Percentiles rank a stretch among this genome's conserved stretches.
These are phyloP conservation scores for Chrysocyon brachyurus DNA, from an alignment of 2,797 vertebrate genomes.

Conservation along the genomic window DNA sequence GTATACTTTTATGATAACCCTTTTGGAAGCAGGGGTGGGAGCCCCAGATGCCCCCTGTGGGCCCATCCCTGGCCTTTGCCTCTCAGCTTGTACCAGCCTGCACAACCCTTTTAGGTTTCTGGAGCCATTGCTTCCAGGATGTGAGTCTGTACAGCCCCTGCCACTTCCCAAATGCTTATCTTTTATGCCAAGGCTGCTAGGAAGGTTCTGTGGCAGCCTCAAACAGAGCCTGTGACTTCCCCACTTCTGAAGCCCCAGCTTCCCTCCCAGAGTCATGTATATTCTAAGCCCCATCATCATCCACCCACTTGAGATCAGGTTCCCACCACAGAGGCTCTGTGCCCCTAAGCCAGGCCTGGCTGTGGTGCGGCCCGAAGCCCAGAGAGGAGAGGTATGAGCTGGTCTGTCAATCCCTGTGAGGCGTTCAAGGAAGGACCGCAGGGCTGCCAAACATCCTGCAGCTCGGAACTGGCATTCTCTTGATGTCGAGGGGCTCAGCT, in stretches of 20 bases:
- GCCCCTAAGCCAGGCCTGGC: neutral
- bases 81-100: neutral
- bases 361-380: neutral
- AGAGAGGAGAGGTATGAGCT: neutral
- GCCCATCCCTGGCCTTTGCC: neutral
- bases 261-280: conserved; percentile 43
- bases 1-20: neutral
- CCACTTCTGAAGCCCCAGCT: neutral
- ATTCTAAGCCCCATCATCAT: neutral
- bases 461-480: neutral
- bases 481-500: neutral
- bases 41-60: neutral
- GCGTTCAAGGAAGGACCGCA: neutral
- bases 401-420: neutral
- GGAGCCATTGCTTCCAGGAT: neutral
- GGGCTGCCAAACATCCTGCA: too few relatives aligned
- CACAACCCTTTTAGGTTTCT: neutral
- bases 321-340: neutral
- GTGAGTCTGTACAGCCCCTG: neutral
- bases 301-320: neutral
- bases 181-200: neutral
- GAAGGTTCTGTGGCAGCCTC: neutral
- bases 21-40: neutral
- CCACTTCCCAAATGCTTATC: neutral
- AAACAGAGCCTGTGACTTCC: neutral